Conservation (phyloP, 2,113 vertebrate genomes). For the Cnemophilus loriae region DNA sequence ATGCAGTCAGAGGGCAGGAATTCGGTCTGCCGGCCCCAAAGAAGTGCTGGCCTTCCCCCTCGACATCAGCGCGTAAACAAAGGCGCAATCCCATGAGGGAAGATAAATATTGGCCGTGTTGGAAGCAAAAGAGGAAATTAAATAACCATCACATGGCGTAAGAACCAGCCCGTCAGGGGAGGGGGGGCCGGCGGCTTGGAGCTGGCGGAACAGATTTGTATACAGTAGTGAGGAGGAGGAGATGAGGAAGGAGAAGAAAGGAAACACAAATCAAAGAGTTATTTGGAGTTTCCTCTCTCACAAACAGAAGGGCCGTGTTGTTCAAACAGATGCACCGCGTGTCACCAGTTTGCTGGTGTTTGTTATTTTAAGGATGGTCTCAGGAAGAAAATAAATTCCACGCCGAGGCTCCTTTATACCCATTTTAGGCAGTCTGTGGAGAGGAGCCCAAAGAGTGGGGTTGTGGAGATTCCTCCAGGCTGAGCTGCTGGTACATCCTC, state of each 20-base stretch:
- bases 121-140: constrained; percentile 33
- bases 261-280: constrained; percentile 45
- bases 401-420: neutral
- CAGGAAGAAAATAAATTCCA: constrained; percentile 50
- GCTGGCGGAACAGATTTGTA: constrained; percentile 41
- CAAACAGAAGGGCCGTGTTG: constrained; percentile 34
- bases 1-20: constrained; percentile 39
- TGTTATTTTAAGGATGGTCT: constrained; percentile 62
- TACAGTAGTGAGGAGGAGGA: constrained; percentile 57
- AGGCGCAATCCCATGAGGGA: neutral
- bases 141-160: constrained; percentile 1
- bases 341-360: constrained; percentile 30
- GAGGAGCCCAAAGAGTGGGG: constrained; percentile 10
- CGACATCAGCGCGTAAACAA: neutral
- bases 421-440: constrained; percentile 56
- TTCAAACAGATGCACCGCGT: neutral
- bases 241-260: constrained; percentile 57
- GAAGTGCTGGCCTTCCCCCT: neutral
- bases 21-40: neutral
- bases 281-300: constrained; percentile 43
- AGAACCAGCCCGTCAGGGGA: neutral
- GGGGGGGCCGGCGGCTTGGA: neutral
- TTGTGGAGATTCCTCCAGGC: constrained; percentile 31
- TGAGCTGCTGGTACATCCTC: neutral
- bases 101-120: constrained; percentile 19